These are phyloP conservation scores for Acrobasis consociella DNA, from an alignment of 2,888 invertebrate genomes.

Conservation along the genomic window DNA sequence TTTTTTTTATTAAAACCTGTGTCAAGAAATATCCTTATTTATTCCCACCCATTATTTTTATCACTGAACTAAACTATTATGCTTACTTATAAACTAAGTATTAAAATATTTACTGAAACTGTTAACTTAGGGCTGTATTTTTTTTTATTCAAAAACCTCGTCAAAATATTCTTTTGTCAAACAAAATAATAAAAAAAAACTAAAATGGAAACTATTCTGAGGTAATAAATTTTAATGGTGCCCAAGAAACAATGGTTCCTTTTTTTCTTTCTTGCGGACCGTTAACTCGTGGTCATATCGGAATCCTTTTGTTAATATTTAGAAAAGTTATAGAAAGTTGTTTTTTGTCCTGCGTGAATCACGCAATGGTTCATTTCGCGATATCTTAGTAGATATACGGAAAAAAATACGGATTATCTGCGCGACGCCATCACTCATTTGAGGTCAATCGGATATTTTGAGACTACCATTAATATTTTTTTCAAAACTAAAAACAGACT, in stretches of 20 bases:
- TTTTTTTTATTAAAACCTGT: too few species aligned
- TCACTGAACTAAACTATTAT: too few species aligned
- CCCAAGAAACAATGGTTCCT: constrained; percentile 62
- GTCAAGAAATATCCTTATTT: too few species aligned
- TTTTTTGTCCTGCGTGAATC: constrained; percentile 15
- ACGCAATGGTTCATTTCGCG: constrained; percentile 2
- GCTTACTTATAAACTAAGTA: too few species aligned
- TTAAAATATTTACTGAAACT: too few species aligned
- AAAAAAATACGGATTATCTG: too few species aligned
- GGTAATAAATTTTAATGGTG: constrained; percentile 60
- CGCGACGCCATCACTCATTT: too few species aligned
- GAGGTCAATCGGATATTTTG: too few species aligned
- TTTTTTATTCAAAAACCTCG: neutral
- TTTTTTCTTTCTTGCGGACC: constrained; percentile 57
- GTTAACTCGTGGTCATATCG: constrained; percentile 55
- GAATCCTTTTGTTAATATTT: constrained; percentile 28
- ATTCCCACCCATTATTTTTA: too few species aligned
- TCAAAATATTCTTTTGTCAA: constrained; percentile 1
- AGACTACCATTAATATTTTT: too few species aligned
- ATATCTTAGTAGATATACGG: too few species aligned
- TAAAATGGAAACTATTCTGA: constrained; percentile 34
- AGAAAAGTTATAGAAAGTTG: constrained; percentile 6
- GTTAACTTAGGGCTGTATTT: neutral
- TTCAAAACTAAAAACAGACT: too few species aligned
- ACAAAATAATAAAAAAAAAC: neutral